These are phyloP conservation scores for Ceriagrion tenellum DNA, from an alignment of 2,888 invertebrate genomes.

Conservation along the genomic window DNA sequence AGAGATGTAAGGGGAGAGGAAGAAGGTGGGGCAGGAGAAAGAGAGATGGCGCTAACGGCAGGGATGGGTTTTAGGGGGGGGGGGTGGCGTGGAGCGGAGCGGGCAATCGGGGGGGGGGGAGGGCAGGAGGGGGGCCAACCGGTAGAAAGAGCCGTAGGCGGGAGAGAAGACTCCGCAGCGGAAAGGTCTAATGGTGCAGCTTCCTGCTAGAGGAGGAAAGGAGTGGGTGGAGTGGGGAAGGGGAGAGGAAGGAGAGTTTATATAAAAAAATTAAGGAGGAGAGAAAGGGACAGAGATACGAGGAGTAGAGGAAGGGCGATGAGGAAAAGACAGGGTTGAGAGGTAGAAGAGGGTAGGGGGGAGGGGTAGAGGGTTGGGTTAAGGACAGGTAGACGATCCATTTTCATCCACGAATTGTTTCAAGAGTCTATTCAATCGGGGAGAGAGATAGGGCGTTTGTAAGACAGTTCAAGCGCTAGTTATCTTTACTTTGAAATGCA, in stretches of 20 bases:
- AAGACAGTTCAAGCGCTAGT: not conserved
- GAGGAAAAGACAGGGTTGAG: conserved; percentile 68
- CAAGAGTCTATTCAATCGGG: not conserved
- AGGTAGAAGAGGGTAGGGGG: conserved; percentile 54
- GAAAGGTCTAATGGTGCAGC: conserved; percentile 19
- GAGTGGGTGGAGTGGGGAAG: not conserved
- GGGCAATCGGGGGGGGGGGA: not conserved
- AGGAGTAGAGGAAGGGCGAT: conserved; percentile 48
- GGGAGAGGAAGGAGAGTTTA: not conserved
- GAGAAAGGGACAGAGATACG: conserved; percentile 69
- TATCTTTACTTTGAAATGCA: not conserved
- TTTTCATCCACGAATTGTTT: not conserved
- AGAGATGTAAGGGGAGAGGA: not conserved
- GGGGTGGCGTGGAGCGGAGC: not conserved
- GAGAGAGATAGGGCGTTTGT: not conserved
- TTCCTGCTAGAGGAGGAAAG: not conserved
- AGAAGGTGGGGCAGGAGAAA: not conserved
- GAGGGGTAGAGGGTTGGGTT: no score
- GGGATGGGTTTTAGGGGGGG: not conserved
- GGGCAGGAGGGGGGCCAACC: not conserved
- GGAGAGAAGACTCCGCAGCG: not conserved
- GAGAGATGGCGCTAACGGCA: not conserved
- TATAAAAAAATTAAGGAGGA: not conserved
- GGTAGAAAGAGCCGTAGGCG: not conserved
- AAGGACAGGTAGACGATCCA: not conserved